Conservation (phyloP, 1,140 invertebrate genomes). For the Polypedilum pembai region DNA sequence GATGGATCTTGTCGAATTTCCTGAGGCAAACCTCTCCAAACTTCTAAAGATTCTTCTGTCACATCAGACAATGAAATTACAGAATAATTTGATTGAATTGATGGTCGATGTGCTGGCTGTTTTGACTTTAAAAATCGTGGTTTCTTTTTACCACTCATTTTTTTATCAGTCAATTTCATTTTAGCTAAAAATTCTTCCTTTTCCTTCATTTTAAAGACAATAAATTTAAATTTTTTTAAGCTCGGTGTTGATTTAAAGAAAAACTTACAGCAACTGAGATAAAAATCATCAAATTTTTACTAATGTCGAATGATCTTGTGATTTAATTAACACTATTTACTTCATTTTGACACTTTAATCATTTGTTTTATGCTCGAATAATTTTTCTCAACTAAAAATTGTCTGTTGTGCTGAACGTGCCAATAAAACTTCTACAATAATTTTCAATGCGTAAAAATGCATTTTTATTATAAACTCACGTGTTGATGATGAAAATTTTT, state of each 20-base stretch:
- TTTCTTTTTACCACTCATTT: slow-evolving; percentile 13
- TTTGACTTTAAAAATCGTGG: neutral
- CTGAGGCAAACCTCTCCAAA: slow-evolving; percentile 50
- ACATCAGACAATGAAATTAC: slow-evolving; percentile 45
- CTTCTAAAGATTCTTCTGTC: slow-evolving; percentile 47
- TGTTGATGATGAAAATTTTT: too few species aligned
- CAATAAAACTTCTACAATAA: too few species aligned
- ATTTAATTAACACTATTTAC: neutral
- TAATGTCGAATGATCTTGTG: slow-evolving; percentile 10
- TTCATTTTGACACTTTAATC: too few species aligned
- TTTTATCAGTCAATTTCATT: neutral
- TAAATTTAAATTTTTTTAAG: neutral
- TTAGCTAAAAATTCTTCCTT: neutral
- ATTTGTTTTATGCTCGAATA: too few species aligned
- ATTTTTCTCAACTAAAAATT: too few species aligned
- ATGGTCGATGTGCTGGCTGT: slow-evolving; percentile 2
- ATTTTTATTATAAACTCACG: too few species aligned
- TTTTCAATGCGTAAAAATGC: too few species aligned
- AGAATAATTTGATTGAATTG: slow-evolving; percentile 36
- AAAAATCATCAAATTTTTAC: neutral
- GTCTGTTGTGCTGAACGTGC: too few species aligned
- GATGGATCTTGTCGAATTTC: slow-evolving; percentile 50
- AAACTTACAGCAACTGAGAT: neutral
- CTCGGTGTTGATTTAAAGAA: neutral
- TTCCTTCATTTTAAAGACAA: neutral